Evolutionary conservation across 2,888 invertebrate species (phyloP).

Genomic region (Mystacides longicornis): DNA sequence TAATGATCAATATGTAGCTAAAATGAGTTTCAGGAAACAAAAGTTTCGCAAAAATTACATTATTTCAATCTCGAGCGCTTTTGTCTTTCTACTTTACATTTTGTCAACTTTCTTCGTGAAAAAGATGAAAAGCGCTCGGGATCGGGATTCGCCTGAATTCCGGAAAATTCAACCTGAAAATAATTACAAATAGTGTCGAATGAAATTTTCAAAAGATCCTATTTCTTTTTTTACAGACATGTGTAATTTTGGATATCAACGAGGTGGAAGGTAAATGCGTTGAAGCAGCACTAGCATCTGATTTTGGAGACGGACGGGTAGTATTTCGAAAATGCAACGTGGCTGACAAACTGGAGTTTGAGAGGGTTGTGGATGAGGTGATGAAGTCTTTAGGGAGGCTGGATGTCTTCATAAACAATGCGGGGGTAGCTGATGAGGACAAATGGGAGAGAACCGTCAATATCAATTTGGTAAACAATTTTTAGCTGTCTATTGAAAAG

Average conservation of each 20-base stretch:
- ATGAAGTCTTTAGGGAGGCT: conserved; percentile 34
- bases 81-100: neutral
- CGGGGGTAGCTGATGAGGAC: conserved; percentile 35
- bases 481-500: too few relatives aligned
- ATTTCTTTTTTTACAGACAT: conserved; percentile 3
- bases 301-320: conserved; percentile 40
- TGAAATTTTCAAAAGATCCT: neutral
- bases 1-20: too few relatives aligned
- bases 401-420: conserved; percentile 42
- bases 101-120: too few relatives aligned
- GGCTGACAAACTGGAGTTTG: conserved; percentile 37
- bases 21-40: too few relatives aligned
- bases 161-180: neutral
- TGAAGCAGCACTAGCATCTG: conserved; percentile 35
- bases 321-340: conserved; percentile 46
- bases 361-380: conserved; percentile 35
- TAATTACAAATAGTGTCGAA: neutral
- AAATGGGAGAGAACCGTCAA: conserved; percentile 31
- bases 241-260: conserved; percentile 33
- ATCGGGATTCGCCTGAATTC: too few relatives aligned
- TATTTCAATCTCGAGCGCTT: too few relatives aligned
- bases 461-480: conserved; percentile 37
- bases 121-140: too few relatives aligned
- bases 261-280: conserved; percentile 36
- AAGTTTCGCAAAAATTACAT: too few relatives aligned